Evolutionary conservation across 2,888 invertebrate species (phyloP).

Genomic region (Diaperis boleti): DNA sequence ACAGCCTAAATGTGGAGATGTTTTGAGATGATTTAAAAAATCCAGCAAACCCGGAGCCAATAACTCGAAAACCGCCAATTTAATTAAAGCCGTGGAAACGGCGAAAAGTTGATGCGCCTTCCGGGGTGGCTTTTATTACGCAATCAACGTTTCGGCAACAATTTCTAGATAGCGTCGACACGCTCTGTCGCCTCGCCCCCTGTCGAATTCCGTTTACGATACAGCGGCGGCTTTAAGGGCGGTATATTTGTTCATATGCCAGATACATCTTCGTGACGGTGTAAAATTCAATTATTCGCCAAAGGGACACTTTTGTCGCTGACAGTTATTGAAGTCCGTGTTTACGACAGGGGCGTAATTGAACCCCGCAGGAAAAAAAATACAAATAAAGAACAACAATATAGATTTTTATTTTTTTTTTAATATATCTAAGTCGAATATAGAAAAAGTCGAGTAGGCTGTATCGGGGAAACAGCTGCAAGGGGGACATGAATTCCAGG

Average conservation of each 20-base stretch:
- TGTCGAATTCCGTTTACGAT: slow-evolving; percentile 27
- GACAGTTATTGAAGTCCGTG: slow-evolving; percentile 29
- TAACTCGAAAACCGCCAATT: slow-evolving; percentile 31
- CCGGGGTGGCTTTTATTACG: slow-evolving; percentile 30
- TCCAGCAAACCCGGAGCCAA: neutral
- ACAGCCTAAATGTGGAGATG: no score
- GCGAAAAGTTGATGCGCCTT: slow-evolving; percentile 30
- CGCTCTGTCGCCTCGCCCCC: slow-evolving; percentile 12
- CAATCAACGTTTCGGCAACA: slow-evolving; percentile 31
- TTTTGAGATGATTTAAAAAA: neutral
- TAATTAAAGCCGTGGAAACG: slow-evolving; percentile 28
- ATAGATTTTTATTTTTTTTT: no score
- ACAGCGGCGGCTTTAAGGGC: slow-evolving; percentile 16
- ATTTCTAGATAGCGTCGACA: slow-evolving; percentile 22
- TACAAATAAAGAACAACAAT: no score
- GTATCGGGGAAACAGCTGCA: no score
- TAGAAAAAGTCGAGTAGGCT: no score
- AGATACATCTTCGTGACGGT: slow-evolving; percentile 23
- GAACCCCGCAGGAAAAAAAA: neutral
- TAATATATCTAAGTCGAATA: no score
- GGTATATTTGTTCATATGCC: slow-evolving; percentile 29
- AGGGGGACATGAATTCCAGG: no score
- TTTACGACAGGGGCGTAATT: slow-evolving; percentile 27
- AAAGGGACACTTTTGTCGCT: slow-evolving; percentile 16
- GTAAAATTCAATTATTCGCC: slow-evolving; percentile 28